phyloP scores from a whole-genome alignment of 2,113 vertebrate species.

The Amia ocellicauda region DNA sequence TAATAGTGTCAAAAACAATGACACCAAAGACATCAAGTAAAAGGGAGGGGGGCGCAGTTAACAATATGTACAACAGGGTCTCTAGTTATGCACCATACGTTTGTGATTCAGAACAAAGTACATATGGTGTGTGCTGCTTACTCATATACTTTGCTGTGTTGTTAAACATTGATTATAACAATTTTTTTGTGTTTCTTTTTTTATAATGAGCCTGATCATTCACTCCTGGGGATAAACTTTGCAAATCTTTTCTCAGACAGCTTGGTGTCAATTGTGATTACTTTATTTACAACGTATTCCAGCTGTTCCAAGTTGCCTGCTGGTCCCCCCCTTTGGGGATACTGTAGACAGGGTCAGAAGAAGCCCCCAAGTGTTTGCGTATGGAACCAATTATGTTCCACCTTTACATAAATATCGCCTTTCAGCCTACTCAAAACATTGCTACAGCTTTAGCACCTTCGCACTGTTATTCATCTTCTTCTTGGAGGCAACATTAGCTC shows the following conservation, averaged over 20 bases:
- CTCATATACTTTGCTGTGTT: conserved; percentile 34
- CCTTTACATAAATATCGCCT: conserved; percentile 27
- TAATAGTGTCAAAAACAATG: too few species aligned
- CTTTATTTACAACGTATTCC: conserved; percentile 61
- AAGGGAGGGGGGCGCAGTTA: too few species aligned
- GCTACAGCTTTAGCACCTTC: conserved; percentile 28
- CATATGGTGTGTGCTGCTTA: conserved; percentile 41
- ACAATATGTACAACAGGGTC: too few species aligned
- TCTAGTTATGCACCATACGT: conserved; percentile 40
- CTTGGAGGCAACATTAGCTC: conserved; percentile 1
- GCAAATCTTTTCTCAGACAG: conserved; percentile 33
- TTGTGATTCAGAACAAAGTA: conserved; percentile 46
- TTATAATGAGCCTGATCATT: conserved; percentile 36
- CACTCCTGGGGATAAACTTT: conserved; percentile 54
- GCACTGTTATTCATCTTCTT: conserved; percentile 12
- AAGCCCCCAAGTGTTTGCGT: conserved; percentile 42
- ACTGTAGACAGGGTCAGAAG: conserved; percentile 23
- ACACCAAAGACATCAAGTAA: too few species aligned
- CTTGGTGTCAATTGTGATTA: conserved; percentile 59
- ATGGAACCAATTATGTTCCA: conserved; percentile 44
- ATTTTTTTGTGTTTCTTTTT: conserved; percentile 28
- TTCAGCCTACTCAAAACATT: conserved; percentile 22
- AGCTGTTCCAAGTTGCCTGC: conserved; percentile 56
- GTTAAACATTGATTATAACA: conserved; percentile 47
- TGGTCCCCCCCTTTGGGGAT: conserved; percentile 29